Evolutionary conservation across 1,140 invertebrate species (phyloP).

Genomic region (Polypedilum vanderplanki): DNA sequence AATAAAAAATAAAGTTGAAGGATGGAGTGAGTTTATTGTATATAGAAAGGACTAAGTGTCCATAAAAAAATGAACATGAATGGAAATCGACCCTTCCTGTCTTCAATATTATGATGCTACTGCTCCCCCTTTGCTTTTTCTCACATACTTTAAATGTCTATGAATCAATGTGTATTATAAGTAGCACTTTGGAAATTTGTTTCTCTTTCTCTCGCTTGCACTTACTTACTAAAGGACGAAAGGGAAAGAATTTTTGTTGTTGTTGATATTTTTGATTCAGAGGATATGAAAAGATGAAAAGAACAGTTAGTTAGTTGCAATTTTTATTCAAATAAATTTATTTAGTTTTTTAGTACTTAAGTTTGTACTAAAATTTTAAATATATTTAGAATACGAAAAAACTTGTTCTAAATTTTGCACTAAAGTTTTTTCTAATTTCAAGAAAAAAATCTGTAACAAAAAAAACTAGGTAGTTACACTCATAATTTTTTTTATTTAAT

Average conservation of each 20-base stretch:
- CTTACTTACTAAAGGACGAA: too few species aligned
- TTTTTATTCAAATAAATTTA: too few species aligned
- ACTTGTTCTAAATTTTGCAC: too few species aligned
- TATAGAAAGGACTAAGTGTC: conserved; percentile 25
- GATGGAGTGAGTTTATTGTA: conserved; percentile 9
- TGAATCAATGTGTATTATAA: not conserved
- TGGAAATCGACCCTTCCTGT: conserved; percentile 19
- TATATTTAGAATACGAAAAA: too few species aligned
- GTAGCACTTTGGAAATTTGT: conserved; percentile 22
- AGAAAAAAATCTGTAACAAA: too few species aligned
- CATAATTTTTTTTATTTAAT: too few species aligned
- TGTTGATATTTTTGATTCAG: not conserved
- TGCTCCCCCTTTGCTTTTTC: too few species aligned
- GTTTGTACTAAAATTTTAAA: too few species aligned
- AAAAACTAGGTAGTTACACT: too few species aligned
- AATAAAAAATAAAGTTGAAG: not conserved
- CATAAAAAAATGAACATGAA: conserved; percentile 26
- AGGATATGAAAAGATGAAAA: not conserved
- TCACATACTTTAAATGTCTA: conserved; percentile 5
- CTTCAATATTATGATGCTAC: not conserved
- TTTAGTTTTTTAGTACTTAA: too few species aligned
- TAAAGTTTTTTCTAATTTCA: too few species aligned
- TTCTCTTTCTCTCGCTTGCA: not conserved
- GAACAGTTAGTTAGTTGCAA: too few species aligned
- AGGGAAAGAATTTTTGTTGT: not conserved